A percentile compares a stretch with the other conserved stretches of the same genome.
These are phyloP conservation scores for Periphyllus acericola DNA, from an alignment of 2,888 invertebrate genomes.

Conservation along the genomic window DNA sequence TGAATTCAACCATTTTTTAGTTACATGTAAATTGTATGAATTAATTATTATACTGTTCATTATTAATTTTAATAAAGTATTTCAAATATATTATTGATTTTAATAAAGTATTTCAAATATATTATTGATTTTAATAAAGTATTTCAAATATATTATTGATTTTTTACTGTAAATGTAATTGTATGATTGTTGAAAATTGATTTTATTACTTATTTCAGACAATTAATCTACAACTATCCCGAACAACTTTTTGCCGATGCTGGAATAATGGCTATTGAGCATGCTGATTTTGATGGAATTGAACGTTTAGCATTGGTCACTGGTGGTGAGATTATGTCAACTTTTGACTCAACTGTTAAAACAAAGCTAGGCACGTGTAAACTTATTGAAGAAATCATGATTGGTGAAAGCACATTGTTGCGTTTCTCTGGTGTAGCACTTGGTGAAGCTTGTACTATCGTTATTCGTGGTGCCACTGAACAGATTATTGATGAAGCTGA, in stretches of 20 bases:
- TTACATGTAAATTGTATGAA: no score
- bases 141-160: no score
- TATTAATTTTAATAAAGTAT: no score
- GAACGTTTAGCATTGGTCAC: slow-evolving; percentile 96
- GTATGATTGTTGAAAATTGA: background rate
- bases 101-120: no score
- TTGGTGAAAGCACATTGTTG: slow-evolving; percentile 94
- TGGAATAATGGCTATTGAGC: slow-evolving; percentile 98
- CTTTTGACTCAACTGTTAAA: slow-evolving; percentile 82
- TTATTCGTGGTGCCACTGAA: slow-evolving; percentile 96
- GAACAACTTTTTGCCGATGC: slow-evolving; percentile 99
- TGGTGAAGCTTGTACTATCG: slow-evolving; percentile 96
- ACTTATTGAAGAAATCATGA: slow-evolving; percentile 94
- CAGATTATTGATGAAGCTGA: slow-evolving; percentile 99
- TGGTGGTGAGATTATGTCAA: slow-evolving; percentile 98
- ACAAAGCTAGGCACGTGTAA: slow-evolving; percentile 78
- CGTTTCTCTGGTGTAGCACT: slow-evolving; percentile 94
- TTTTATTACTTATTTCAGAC: slow-evolving; percentile 70
- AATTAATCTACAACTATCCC: slow-evolving; percentile 99
- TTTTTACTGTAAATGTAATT: no score
- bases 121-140: no score
- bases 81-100: no score
- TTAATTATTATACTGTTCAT: no score
- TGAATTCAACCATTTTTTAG: no score
- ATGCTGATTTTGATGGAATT: slow-evolving; percentile 99